Base-by-base conservation (phyloP, 2,888 invertebrate genomes). In the Elmis aenea region DNA sequence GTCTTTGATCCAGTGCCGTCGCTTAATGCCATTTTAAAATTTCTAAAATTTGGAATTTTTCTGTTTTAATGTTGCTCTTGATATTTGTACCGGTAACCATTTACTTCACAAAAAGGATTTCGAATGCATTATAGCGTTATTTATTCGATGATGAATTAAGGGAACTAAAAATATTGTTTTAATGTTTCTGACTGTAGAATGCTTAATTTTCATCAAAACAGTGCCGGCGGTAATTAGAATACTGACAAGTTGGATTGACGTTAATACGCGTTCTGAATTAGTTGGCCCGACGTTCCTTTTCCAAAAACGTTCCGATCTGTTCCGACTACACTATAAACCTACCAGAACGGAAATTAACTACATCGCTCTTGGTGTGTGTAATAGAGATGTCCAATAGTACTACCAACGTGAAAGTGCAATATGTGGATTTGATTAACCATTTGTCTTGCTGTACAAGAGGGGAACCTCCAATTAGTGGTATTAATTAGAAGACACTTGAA, bases 401-500 rank as follows among this genome's bases (percentile, higher is more conserved):
- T 24, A 20, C 14, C 25, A 15, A 27, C 13, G 18, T 32, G 8
- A 20, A n/a, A 13, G 11, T 5, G 10, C 22, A 15, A 9, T 11
- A 11, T 12, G n/a, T 5, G 15, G 23, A 26, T 33, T 35, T 24
- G 35, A 46, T 25, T 39, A 50, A 28, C 32, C 30, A 37, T 20
- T 35, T 54, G 55, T 47, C 26, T 49, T 36, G 44, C 40, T 50
- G 41, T 34, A 43, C 37, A 39, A 46, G 50, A 54, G 61, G 62
- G 61, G 63, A 62, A 60, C 62, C 61, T 61, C 63, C 64, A 64
- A 64, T 64, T 64, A 64, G 64, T 62, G 59, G 61, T 62, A 64
- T 64, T 64, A 64, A 64, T 64, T 64, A 64, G 63, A 61, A 64
- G 57, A 62, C 62, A 64, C 64, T 64, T 64, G 63, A 64, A 61